Evolutionary conservation across 2,888 invertebrate genomes (phyloP).

Genomic region (Periphyllus acericola): DNA sequence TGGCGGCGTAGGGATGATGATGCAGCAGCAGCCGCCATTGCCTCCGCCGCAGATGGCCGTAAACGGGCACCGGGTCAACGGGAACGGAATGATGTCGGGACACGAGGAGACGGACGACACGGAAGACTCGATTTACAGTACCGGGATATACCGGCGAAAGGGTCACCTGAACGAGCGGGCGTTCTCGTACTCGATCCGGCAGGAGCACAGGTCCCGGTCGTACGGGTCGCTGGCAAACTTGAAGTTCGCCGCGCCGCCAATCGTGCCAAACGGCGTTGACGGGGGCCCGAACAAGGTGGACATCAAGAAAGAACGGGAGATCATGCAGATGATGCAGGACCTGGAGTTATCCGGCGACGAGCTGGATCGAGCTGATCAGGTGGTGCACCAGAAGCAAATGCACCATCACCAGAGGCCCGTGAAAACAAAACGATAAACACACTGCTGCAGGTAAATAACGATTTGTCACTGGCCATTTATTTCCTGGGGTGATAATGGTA

Average conservation of each 20-base stretch:
- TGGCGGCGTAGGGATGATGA: constrained; percentile 64
- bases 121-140: constrained; percentile 75
- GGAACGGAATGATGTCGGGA: constrained; percentile 62
- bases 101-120: constrained; percentile 66
- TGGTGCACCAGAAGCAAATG: constrained; percentile 51
- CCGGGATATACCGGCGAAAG: constrained; percentile 89
- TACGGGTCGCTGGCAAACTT: constrained; percentile 91
- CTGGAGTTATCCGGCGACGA: constrained; percentile 84
- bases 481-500: neutral
- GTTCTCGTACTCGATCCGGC: constrained; percentile 92
- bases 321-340: constrained; percentile 93
- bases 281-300: constrained; percentile 71
- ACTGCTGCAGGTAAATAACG: constrained; percentile 25
- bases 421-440: constrained; percentile 45
- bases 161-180: constrained; percentile 93
- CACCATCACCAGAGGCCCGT: constrained; percentile 50
- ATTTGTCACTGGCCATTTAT: neutral
- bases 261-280: constrained; percentile 66
- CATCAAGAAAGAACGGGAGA: constrained; percentile 88
- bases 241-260: constrained; percentile 81
- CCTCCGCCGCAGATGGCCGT: constrained; percentile 43
- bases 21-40: constrained; percentile 65
- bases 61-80: constrained; percentile 61
- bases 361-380: constrained; percentile 68
- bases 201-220: constrained; percentile 91